Evolutionary conservation across 2,888 invertebrate genomes (phyloP).

Genomic region (Pimpla rufipes): DNA sequence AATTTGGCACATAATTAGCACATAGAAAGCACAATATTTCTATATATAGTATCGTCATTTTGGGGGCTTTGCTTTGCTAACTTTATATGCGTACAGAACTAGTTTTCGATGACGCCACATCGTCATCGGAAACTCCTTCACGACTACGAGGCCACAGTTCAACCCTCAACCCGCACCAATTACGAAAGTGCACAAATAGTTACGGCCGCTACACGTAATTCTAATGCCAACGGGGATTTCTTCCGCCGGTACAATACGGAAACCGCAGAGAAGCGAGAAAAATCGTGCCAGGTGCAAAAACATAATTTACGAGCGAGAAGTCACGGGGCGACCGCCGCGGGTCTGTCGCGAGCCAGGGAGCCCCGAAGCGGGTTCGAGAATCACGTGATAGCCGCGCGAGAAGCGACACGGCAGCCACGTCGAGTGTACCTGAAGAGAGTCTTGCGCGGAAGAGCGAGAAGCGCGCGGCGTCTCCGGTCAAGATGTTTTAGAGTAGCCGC

Average conservation of each 20-base stretch:
- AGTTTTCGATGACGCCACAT: too few relatives aligned
- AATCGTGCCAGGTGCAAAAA: constrained; percentile 75
- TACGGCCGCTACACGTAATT: constrained; percentile 14
- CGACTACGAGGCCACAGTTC: too few relatives aligned
- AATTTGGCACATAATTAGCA: too few relatives aligned
- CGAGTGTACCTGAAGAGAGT: constrained; percentile 7
- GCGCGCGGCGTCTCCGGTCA: constrained; percentile 15
- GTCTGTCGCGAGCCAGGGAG: constrained; percentile 19
- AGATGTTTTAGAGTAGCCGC: constrained; percentile 32
- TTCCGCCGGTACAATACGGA: constrained; percentile 20
- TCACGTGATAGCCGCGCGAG: constrained; percentile 24
- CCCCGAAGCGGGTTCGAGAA: constrained; percentile 28
- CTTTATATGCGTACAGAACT: too few relatives aligned
- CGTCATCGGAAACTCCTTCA: too few relatives aligned
- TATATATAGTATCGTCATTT: too few relatives aligned
- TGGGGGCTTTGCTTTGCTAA: too few relatives aligned
- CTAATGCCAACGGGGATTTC: constrained; percentile 45
- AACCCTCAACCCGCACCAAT: too few relatives aligned
- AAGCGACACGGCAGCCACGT: constrained; percentile 1
- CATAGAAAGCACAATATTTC: too few relatives aligned
- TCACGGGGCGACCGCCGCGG: constrained; percentile 33
- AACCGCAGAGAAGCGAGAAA: constrained; percentile 52
- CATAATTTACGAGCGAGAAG: constrained; percentile 79
- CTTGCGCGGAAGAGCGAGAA: constrained; percentile 17
- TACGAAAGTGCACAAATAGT: constrained; percentile 18